These are phyloP conservation scores for Euthynnus affinis DNA, from an alignment of 2,797 vertebrate species.

Conservation along the genomic window DNA sequence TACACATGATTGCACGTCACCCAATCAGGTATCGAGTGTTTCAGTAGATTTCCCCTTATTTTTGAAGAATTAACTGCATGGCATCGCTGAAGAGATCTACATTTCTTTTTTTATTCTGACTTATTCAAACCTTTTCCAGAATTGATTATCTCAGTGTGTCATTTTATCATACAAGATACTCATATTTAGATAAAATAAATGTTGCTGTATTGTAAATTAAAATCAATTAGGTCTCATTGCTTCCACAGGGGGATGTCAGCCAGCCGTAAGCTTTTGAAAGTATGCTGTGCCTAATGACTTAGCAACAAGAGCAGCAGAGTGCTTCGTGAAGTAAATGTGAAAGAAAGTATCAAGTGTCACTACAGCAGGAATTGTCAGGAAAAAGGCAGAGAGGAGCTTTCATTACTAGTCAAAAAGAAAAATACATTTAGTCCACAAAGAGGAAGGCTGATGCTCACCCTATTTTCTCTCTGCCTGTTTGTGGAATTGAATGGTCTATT, in stretches of 20 bases:
- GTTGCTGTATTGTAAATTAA: constrained; percentile 39
- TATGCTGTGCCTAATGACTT: constrained; percentile 60
- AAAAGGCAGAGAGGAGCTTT: constrained; percentile 42
- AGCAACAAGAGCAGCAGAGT: constrained; percentile 66
- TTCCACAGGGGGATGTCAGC: constrained; percentile 32
- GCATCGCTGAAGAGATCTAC: not conserved
- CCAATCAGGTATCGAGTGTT: not conserved
- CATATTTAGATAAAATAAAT: constrained; percentile 25
- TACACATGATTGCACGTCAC: not conserved
- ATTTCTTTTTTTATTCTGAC: not conserved
- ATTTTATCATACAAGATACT: constrained; percentile 9
- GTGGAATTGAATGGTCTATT: constrained; percentile 57
- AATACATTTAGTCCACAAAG: constrained; percentile 59
- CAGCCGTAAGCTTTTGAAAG: constrained; percentile 53
- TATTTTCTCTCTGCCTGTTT: constrained; percentile 49
- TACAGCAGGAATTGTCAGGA: constrained; percentile 43
- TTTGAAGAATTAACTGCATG: not conserved
- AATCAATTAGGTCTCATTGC: constrained; percentile 41
- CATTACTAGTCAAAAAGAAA: constrained; percentile 48
- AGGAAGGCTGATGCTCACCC: constrained; percentile 32
- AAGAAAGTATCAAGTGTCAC: constrained; percentile 71
- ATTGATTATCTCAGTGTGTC: not conserved
- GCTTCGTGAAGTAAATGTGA: constrained; percentile 64
- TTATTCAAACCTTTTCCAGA: not conserved
- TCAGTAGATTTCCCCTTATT: not conserved